These are phyloP conservation scores for Acromyrmex echinatior DNA, from an alignment of 1,140 invertebrate species.

Conservation along the genomic window DNA sequence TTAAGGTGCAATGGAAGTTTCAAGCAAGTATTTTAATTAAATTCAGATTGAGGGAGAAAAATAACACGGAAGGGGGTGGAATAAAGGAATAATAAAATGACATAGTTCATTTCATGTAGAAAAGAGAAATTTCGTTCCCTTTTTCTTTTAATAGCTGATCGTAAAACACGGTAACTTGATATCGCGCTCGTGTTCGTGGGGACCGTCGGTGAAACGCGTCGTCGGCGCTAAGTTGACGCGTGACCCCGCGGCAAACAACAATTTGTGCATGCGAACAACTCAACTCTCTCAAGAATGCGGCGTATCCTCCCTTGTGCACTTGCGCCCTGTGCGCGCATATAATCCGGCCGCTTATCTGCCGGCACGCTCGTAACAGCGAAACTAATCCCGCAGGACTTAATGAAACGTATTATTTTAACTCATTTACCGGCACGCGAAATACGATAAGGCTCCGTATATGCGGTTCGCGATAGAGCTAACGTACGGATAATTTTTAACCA, in stretches of 20 bases:
- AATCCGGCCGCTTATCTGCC: constrained; percentile 60
- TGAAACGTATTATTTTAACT: constrained; percentile 65
- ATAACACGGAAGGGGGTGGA: background rate
- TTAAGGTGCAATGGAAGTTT: too few species aligned
- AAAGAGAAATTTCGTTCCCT: background rate
- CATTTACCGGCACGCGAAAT: constrained; percentile 65
- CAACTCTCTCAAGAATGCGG: constrained; percentile 55
- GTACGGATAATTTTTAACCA: constrained; percentile 51
- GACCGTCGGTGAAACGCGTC: constrained; percentile 30
- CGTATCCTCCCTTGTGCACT: constrained; percentile 44
- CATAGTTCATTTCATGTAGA: background rate
- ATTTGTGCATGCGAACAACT: constrained; percentile 60
- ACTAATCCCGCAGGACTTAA: constrained; percentile 64
- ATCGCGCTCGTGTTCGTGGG: background rate
- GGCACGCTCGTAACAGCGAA: constrained; percentile 55
- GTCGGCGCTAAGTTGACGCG: constrained; percentile 57
- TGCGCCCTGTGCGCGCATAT: constrained; percentile 23
- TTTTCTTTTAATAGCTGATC: background rate
- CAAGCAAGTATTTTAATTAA: background rate
- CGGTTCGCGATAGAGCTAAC: constrained; percentile 4
- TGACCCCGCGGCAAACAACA: constrained; percentile 52
- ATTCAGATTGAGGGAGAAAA: background rate
- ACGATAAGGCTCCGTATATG: constrained; percentile 37
- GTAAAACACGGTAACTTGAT: constrained; percentile 31
- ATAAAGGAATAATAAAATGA: background rate